phyloP scores from a whole-genome alignment of 2,888 invertebrate species.

The Oasisia sp. region DNA sequence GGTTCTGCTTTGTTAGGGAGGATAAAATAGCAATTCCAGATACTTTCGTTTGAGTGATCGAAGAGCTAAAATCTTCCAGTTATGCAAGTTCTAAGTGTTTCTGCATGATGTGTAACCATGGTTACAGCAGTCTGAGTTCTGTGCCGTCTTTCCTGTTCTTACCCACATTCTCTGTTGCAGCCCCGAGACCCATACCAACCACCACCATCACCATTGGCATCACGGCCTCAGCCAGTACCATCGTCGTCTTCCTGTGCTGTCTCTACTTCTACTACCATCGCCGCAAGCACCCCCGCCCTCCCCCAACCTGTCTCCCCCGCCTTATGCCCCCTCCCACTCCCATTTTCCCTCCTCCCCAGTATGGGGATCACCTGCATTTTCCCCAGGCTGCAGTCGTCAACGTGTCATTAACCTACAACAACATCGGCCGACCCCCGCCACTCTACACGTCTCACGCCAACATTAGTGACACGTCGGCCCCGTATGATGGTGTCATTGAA shows the following conservation, averaged over 20 bases:
- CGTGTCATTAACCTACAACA: background rate
- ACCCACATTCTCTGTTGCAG: background rate
- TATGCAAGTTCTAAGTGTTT: too few relatives aligned
- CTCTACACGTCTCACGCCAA: background rate
- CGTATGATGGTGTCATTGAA: background rate
- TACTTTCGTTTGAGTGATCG: too few relatives aligned
- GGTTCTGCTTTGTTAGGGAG: background rate
- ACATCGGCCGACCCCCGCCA: background rate
- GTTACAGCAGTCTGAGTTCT: too few relatives aligned
- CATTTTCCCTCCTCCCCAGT: background rate
- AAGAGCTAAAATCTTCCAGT: too few relatives aligned
- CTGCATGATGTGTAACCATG: too few relatives aligned
- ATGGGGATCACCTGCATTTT: background rate
- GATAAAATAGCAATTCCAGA: too few relatives aligned
- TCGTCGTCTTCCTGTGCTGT: background rate
- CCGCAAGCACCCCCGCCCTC: constrained; percentile 4
- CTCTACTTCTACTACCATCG: background rate
- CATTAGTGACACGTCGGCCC: background rate
- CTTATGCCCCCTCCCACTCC: background rate
- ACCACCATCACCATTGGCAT: constrained; percentile 1
- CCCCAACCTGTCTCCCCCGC: background rate
- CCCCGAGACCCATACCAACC: background rate
- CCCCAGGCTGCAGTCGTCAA: background rate
- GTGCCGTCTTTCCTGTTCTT: background rate
- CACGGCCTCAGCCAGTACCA: background rate